Evolutionary conservation across 2,113 vertebrate species (phyloP), one percentile per base, ranked within the genome.

Genomic region (Erinaceus europaeus): DNA sequence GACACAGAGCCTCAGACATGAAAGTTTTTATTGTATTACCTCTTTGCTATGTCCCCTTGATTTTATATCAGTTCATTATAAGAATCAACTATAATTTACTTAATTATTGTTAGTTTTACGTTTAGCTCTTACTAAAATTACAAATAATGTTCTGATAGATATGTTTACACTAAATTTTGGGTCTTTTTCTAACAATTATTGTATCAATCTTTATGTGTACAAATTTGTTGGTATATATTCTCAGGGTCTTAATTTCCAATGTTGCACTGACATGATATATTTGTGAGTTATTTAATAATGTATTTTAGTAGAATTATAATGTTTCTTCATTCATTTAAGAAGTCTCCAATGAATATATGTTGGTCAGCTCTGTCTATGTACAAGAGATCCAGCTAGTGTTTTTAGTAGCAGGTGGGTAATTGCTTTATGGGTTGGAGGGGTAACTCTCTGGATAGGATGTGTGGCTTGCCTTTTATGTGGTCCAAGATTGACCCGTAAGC

Each of bases 141-240:
- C 0, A 40, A 59, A 36, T 53, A 40, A 48, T 65, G 62, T 36
- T 76, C 42, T 77, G 27, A 65, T 80, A 23, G 46, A 71, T 12
- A 40, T 50, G 0, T 84, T 79, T 52, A 52, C 4, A 14, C 10
- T n/a, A 27, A 68, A 55, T 85, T 6, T 84, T 83, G 62, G 29
- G 20, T 76, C 21, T 84, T 61, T 71, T 69, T 76, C 29, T 88
- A 15, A 71, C 88, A 38, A 53, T 53, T 64, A 9, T 18, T 48
- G 4, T 57, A 38, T 27, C 34, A 80, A 34, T 52, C n/a, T 69
- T 78, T 52, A 38, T 64, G 13, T 38, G 4, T 65, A 59, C 79
- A 78, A 48, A 44, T 79, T 80, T 79, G 17, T 71, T 80, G 73
- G 91, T 72, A 55, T 44, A 81, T 11, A 71, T 86, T 34, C 68